phyloP scores from a whole-genome alignment of 2,888 invertebrate species.

The Kryphioiulus occultus region DNA sequence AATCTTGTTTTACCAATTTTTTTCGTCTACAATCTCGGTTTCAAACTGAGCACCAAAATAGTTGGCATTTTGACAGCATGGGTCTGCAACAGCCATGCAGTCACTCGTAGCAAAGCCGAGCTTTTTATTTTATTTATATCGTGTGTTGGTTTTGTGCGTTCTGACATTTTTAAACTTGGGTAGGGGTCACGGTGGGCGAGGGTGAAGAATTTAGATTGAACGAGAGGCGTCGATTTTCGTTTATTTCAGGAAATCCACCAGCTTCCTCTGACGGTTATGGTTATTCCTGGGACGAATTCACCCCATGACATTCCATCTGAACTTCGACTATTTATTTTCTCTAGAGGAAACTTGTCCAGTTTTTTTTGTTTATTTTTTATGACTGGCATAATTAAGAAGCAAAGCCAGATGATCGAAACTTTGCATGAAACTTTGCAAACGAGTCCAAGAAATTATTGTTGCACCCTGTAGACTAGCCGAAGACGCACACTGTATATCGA shows the following conservation, averaged over 20 bases:
- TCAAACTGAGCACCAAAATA: background rate
- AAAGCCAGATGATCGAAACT: background rate
- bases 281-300: background rate
- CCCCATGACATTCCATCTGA: background rate
- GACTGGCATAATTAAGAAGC: background rate
- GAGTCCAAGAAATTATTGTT: background rate
- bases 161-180: background rate
- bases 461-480: too few species aligned
- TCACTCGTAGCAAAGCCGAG: background rate
- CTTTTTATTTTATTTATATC: background rate
- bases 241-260: background rate
- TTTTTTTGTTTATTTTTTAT: too few species aligned
- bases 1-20: background rate
- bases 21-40: background rate
- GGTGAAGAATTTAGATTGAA: background rate
- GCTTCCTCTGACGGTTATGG: background rate
- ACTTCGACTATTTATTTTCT: background rate
- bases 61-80: background rate
- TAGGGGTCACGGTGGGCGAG: background rate
- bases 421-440: background rate
- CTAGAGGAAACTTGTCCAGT: background rate
- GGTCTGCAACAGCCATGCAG: background rate
- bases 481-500: too few species aligned
- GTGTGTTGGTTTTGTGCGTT: background rate
- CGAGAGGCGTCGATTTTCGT: background rate